Conservation (phyloP, 2,797 vertebrate species). For the Salarias fasciatus region DNA sequence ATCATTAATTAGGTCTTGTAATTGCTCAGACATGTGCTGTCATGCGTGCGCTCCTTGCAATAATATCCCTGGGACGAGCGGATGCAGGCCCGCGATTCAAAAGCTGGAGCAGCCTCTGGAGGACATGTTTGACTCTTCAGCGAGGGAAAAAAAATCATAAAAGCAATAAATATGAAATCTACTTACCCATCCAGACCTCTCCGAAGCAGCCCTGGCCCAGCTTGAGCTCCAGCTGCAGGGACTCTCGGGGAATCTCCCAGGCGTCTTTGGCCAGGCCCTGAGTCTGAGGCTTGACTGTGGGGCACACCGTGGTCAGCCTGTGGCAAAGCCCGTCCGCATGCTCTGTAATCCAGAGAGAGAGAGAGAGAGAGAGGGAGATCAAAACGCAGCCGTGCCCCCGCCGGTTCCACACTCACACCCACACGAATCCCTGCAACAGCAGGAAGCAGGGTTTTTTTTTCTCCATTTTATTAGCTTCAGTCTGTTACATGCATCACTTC, state of each 20-base stretch:
- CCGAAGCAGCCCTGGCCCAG: conserved; percentile 97
- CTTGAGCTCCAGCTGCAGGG: conserved; percentile 93
- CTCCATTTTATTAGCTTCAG: conserved; percentile 4
- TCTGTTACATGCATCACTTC: conserved; percentile 48
- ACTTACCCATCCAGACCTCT: conserved; percentile 97
- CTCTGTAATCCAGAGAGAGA: conserved; percentile 73
- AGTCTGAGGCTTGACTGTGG: conserved; percentile 96
- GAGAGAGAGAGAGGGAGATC: conserved; percentile 3
- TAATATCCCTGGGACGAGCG: conserved; percentile 40
- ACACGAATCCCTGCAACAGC: conserved; percentile 23
- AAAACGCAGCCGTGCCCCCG: conserved; percentile 24
- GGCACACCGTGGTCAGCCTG: conserved; percentile 93
- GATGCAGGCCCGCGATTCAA: conserved; percentile 7
- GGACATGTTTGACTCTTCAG: conserved; percentile 53
- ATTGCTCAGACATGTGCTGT: conserved; percentile 63
- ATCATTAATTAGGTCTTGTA: conserved; percentile 70
- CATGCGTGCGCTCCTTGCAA: conserved; percentile 43
- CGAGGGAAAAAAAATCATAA: conserved; percentile 47
- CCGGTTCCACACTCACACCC: conserved; percentile 6
- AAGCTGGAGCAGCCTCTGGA: conserved; percentile 52
- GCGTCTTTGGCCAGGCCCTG: conserved; percentile 96
- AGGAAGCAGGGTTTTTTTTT: conserved; percentile 1
- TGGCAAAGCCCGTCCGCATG: conserved; percentile 95
- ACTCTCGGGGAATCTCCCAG: conserved; percentile 97
- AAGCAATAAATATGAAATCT: conserved; percentile 36